Conservation (phyloP, 2,113 vertebrate genomes). For the Xiphorhynchus elegans region DNA sequence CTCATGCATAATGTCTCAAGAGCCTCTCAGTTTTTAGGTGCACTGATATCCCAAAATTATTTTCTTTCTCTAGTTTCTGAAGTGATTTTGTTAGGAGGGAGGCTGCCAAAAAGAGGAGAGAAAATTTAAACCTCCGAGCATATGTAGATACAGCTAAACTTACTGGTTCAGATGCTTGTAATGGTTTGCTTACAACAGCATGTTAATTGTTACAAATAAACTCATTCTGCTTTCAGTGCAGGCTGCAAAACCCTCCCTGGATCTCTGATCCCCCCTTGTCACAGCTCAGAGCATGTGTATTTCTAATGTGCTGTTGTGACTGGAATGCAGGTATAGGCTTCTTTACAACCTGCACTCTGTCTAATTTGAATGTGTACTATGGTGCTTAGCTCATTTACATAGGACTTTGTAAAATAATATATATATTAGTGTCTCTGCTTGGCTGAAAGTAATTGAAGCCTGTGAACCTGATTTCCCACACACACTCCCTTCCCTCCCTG, state of each 20-base stretch:
- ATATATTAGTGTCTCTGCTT: constrained; percentile 51
- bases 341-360: neutral
- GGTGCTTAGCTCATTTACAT: constrained; percentile 29
- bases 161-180: neutral
- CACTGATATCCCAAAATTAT: neutral
- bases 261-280: neutral
- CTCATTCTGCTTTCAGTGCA: neutral
- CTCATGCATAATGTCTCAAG: neutral
- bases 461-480: constrained; percentile 39
- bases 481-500: constrained; percentile 12
- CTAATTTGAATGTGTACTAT: neutral
- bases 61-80: neutral
- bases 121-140: neutral
- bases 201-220: neutral
- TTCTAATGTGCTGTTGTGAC: neutral
- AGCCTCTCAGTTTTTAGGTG: neutral
- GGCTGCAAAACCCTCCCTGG: neutral
- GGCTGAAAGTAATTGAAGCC: constrained; percentile 56
- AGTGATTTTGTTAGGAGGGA: neutral
- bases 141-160: neutral
- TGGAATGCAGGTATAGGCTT: neutral
- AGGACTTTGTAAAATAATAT: constrained; percentile 52
- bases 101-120: neutral
- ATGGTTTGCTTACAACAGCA: neutral
- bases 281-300: neutral